Conservation (phyloP, 2,797 vertebrate genomes). For the Cottoperca gobio region DNA sequence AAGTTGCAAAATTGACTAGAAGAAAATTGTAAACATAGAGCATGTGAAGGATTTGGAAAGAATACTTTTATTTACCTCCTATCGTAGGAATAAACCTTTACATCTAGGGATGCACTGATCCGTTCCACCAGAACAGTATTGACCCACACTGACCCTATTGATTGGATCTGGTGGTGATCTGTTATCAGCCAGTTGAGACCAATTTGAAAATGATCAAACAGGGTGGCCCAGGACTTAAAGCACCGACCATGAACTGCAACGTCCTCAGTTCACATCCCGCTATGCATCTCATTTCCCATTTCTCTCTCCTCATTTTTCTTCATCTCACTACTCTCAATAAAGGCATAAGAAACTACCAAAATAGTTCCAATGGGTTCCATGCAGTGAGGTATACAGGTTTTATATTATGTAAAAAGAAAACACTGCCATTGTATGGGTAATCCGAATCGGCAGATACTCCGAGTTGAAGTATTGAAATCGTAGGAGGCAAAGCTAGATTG, state of each 20-base stretch:
- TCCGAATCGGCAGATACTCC: neutral
- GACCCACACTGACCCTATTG: neutral
- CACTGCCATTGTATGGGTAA: neutral
- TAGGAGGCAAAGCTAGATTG: neutral
- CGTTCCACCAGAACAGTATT: neutral
- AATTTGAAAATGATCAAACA: constrained; percentile 4
- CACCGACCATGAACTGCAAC: neutral
- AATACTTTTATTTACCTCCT: neutral
- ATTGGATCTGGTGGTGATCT: neutral
- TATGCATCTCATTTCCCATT: neutral
- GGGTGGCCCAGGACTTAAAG: neutral
- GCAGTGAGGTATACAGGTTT: neutral
- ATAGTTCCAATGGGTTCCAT: neutral
- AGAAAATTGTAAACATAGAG: neutral
- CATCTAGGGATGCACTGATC: neutral
- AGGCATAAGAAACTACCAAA: neutral
- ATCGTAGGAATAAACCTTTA: neutral
- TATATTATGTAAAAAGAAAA: neutral
- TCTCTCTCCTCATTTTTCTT: neutral
- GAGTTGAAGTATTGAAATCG: neutral
- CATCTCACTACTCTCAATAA: neutral
- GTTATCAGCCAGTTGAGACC: neutral
- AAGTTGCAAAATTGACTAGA: constrained; percentile 2
- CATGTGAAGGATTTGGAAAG: neutral
- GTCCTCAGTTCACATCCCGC: neutral